A percentile compares a stretch with the other conserved stretches of the same genome.
Conservation (phyloP, 2,113 vertebrate genomes). For the Gymnorhina tibicen region DNA sequence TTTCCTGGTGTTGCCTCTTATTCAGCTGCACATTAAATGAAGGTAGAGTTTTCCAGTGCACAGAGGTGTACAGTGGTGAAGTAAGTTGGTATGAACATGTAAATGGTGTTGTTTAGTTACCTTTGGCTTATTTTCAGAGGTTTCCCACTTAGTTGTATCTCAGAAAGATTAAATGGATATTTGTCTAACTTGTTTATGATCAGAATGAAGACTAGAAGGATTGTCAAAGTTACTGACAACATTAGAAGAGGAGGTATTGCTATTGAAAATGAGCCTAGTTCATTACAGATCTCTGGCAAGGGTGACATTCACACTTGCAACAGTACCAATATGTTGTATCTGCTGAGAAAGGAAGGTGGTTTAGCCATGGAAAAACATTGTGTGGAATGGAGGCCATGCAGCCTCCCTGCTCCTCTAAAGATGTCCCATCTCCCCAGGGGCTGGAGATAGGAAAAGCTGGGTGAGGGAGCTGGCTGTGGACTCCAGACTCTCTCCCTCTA, state of each 20-base stretch:
- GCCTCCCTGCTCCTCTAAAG: background rate
- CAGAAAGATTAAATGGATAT: background rate
- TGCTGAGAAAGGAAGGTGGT: background rate
- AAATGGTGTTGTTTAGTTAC: background rate
- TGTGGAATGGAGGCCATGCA: background rate
- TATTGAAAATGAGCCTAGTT: background rate
- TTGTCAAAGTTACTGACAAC: background rate
- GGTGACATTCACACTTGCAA: background rate
- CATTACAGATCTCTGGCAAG: background rate
- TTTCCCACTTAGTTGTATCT: background rate
- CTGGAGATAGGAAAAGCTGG: background rate
- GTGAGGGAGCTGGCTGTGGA: background rate
- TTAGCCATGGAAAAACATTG: background rate
- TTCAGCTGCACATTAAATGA: background rate
- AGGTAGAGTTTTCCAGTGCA: background rate
- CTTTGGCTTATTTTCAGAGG: background rate
- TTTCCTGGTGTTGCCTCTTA: background rate
- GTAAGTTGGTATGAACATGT: background rate
- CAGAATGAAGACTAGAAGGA: background rate
- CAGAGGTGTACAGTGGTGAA: accelerated
- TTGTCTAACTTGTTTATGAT: background rate
- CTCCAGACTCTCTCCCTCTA: background rate
- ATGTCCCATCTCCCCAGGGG: background rate
- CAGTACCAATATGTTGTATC: background rate
- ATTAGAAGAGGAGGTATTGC: background rate